Base-by-base conservation (phyloP, 2,797 vertebrate species). In the Hyperoplus immaculatus region DNA sequence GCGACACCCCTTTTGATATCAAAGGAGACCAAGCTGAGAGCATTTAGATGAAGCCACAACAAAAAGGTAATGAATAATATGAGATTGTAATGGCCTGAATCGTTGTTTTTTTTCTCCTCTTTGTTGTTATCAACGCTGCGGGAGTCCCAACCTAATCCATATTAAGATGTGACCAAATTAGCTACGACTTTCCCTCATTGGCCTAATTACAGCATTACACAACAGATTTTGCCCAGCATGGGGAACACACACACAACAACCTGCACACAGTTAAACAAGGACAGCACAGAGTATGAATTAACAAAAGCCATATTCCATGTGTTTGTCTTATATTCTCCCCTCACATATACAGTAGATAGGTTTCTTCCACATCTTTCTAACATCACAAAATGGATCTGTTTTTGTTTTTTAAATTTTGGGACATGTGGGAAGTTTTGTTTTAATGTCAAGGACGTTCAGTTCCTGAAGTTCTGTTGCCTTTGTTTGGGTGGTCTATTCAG, bases 401-500 rank as follows among this genome's bases (percentile, higher is more conserved):
- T 21, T 14, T 78, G 36, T 57, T 57, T 57, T 29, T 29, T 29
- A 29, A 29, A 29, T 75, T 66, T 67, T 18, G 1, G 1, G 15
- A 29, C 29, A 29, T 29, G n/a, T 15, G 8, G 1, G n/a, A 11
- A 36, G 10, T 12, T 75, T 74, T 90, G 85, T 89, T 91, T 83
- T 73, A 41, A 46, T 78, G 49, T 84, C 76, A 63, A 77, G 87
- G 85, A 69, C 69, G 18, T 82, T 46, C 29, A 56, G 72, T 85
- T 75, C 72, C 39, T 72, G 60, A 75, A 83, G 81, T 84, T 78
- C 49, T 16, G 50, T 75, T 50, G 12, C 61, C 41, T 83, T 89
- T 92, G 89, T 90, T 93, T 91, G 91, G 89, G 90, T 82, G 87
- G 85, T 88, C 88, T 59, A 77, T 65, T 83, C 55, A 63, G 75